A percentile compares a stretch with the other conserved stretches of the same genome.
Conservation (phyloP, 2,113 vertebrate species). For the Casuarius casuarius region DNA sequence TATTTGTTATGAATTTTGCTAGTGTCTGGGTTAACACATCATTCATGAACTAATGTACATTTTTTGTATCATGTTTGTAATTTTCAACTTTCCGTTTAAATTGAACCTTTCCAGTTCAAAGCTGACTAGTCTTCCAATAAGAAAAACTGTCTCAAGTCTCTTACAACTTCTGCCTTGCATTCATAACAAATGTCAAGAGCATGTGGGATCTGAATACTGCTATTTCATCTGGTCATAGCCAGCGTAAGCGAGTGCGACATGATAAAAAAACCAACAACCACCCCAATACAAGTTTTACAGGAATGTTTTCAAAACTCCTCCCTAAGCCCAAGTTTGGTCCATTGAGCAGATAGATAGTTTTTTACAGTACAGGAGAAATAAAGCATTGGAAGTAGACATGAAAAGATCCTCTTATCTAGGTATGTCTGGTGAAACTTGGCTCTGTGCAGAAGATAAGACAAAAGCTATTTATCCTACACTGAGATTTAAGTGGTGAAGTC, state of each 20-base stretch:
- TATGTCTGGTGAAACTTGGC: not conserved
- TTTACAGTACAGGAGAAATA: not conserved
- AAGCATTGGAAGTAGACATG: not conserved
- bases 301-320: not conserved
- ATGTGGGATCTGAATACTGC: not conserved
- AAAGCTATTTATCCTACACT: not conserved
- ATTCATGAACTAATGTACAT: not conserved
- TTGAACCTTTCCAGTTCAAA: not conserved
- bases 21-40: not conserved
- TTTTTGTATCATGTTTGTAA: not conserved
- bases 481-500: not conserved
- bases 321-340: not conserved
- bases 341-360: not conserved
- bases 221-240: not conserved
- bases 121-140: not conserved
- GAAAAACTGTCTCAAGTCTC: not conserved
- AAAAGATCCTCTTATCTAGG: not conserved
- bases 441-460: fast-evolving
- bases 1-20: not conserved
- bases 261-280: not conserved
- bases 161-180: not conserved
- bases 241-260: not conserved
- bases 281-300: not conserved
- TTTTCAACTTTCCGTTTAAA: not conserved
- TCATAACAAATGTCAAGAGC: not conserved